Evolutionary conservation across 1,140 invertebrate genomes (phyloP), one percentile per base, ranked within the genome.

Genomic region (Anastrepha ludens): DNA sequence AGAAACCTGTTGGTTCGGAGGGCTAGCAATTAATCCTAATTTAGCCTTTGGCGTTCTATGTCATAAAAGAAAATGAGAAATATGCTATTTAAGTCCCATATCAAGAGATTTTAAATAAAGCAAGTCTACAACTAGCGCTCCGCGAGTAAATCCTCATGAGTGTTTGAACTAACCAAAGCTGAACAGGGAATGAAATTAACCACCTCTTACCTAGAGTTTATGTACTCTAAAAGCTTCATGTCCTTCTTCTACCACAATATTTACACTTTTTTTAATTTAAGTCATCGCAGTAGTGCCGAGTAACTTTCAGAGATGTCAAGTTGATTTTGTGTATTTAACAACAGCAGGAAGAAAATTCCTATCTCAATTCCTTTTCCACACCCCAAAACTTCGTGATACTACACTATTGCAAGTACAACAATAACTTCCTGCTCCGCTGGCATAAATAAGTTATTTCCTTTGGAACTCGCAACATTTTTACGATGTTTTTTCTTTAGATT

Each of bases 361-460:
- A 29, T 65, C 64, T 65, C 29, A 65, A 39, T 39, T 39, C 29
- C 8, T 11, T 13, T 67, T 6, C 29, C 20, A 8, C 65, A 41
- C 9, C 39, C 8, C 65, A n/a, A 11, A 15, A 2, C 15, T 67
- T 13, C 65, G 13, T 39, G 3, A 3, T 67, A 67, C 65, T 39
- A 67, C 20, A 67, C 0, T 29, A 67, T 41, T 41, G 65, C 13
- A 67, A 20, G 11, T 11, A 20, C 65, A 67, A 67, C 65, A 67
- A 67, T 9, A 67, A 67, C 65, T 67, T 67, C 29, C 65, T 41
- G 65, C 65, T 39, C 20, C 9, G 65, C 65, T 67, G 29, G 65
- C 65, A 29, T 67, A 67, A 67, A 67, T 67, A 67, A 67, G 65
- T 67, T 67, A 67, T 67, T 67, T 67, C 65, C 39, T 39, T 39